Conservation (phyloP, 2,888 invertebrate species). For the Hydropsyche betteni region DNA sequence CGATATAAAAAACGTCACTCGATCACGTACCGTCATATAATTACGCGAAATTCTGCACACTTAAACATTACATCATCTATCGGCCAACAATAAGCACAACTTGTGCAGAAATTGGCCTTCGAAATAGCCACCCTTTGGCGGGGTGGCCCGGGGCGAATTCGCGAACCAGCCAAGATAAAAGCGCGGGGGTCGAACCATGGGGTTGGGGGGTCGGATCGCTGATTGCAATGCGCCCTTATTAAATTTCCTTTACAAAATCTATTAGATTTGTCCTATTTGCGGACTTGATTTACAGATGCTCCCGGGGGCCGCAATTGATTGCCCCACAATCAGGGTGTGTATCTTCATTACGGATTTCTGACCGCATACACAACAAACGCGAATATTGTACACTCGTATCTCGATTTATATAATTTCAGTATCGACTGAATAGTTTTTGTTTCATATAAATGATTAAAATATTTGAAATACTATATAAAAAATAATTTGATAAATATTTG, state of each 20-base stretch:
- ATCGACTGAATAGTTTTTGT: too few species aligned
- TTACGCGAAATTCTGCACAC: too few species aligned
- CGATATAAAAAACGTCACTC: too few species aligned
- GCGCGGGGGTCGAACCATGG: background rate
- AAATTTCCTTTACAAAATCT: slow-evolving; percentile 51
- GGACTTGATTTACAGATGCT: slow-evolving; percentile 47
- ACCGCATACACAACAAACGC: background rate
- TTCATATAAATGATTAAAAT: too few species aligned
- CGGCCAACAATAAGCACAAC: background rate
- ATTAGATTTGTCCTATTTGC: slow-evolving; percentile 51
- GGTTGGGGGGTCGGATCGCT: slow-evolving; percentile 30
- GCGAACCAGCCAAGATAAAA: background rate
- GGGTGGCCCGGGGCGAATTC: background rate
- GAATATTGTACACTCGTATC: too few species aligned
- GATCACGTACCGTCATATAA: too few species aligned
- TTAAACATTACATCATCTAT: too few species aligned
- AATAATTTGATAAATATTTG: too few species aligned
- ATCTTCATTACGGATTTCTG: slow-evolving; percentile 22
- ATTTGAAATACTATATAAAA: too few species aligned
- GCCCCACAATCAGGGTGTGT: slow-evolving; percentile 31
- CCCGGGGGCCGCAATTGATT: slow-evolving; percentile 34
- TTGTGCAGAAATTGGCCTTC: slow-evolving; percentile 19
- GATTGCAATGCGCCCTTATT: slow-evolving; percentile 51
- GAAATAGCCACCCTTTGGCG: background rate
- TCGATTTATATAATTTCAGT: too few species aligned